These are phyloP conservation scores for Lophius piscatorius DNA, from an alignment of 2,113 vertebrate species.

Conservation along the genomic window DNA sequence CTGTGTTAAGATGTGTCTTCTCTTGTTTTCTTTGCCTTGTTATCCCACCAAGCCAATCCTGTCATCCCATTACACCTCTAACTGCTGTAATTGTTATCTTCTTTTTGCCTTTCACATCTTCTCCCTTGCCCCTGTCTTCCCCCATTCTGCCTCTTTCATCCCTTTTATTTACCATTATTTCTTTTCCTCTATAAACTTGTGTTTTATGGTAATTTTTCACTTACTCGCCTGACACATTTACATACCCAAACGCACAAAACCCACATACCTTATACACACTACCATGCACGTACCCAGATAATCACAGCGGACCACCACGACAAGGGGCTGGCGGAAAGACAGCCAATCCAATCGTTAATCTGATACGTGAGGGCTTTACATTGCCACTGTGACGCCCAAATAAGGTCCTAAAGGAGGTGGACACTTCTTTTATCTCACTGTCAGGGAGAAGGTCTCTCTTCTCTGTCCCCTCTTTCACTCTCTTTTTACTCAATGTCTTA, in stretches of 20 bases:
- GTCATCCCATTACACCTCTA: constrained; percentile 14
- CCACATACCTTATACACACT: background rate
- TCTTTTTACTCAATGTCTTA: constrained; percentile 64
- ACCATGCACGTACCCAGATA: constrained; percentile 51
- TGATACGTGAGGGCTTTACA: constrained; percentile 73
- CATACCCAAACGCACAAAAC: too few relatives aligned
- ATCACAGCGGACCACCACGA: constrained; percentile 67
- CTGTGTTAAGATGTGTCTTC: constrained; percentile 58
- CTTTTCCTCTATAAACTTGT: constrained; percentile 18
- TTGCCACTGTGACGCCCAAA: constrained; percentile 62
- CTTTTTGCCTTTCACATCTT: constrained; percentile 2
- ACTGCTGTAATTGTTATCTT: constrained; percentile 8
- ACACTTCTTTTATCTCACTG: constrained; percentile 74
- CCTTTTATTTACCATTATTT: background rate
- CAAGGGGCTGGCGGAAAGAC: constrained; percentile 59
- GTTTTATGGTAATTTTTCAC: too few relatives aligned
- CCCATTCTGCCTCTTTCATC: too few relatives aligned
- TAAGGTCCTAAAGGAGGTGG: constrained; percentile 71
- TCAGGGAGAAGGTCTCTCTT: constrained; percentile 57
- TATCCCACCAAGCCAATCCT: constrained; percentile 31
- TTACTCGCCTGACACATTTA: too few relatives aligned
- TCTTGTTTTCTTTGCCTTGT: constrained; percentile 26
- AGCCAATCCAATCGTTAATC: constrained; percentile 78
- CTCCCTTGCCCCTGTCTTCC: background rate
- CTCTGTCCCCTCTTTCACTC: constrained; percentile 43